Conservation (phyloP, 2,113 vertebrate genomes). For the Corythaixoides concolor region DNA sequence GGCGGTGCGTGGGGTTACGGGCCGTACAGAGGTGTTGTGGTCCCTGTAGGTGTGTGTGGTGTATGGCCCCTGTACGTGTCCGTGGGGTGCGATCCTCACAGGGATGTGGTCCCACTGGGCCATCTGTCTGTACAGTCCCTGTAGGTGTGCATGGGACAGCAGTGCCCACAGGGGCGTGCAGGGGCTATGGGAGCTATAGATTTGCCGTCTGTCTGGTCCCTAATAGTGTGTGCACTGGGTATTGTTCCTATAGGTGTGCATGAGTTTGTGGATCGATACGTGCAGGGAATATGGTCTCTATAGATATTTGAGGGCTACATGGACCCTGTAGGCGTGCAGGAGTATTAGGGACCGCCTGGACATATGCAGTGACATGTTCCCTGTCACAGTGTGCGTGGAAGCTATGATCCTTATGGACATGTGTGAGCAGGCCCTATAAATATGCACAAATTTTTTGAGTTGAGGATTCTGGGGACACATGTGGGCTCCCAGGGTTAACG, state of each 20-base stretch:
- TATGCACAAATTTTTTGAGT: not conserved
- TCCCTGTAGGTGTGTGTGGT: too few species aligned
- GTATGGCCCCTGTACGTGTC: too few species aligned
- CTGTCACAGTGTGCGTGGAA: rapidly evolving
- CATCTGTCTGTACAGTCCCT: not conserved
- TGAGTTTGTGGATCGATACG: rapidly evolving
- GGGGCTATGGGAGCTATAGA: too few species aligned
- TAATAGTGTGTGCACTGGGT: rapidly evolving
- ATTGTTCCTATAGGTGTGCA: rapidly evolving
- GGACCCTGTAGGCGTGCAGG: not conserved
- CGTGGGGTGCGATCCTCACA: not conserved
- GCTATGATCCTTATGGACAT: rapidly evolving
- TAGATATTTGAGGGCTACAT: not conserved
- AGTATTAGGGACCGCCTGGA: too few species aligned
- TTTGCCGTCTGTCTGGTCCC: too few species aligned
- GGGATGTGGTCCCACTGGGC: not conserved
- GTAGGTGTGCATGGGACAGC: not conserved
- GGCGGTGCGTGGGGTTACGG: rapidly evolving
- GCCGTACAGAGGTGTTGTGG: not conserved
- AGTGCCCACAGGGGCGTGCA: not conserved
- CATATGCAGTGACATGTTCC: rapidly evolving
- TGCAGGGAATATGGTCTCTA: not conserved
- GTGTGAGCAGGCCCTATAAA: not conserved
- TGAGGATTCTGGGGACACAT: rapidly evolving
- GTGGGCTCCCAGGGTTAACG: rapidly evolving